phyloP scores from a whole-genome alignment of 2,113 vertebrate genomes.

The Sinocyclocheilus anshuiensis region DNA sequence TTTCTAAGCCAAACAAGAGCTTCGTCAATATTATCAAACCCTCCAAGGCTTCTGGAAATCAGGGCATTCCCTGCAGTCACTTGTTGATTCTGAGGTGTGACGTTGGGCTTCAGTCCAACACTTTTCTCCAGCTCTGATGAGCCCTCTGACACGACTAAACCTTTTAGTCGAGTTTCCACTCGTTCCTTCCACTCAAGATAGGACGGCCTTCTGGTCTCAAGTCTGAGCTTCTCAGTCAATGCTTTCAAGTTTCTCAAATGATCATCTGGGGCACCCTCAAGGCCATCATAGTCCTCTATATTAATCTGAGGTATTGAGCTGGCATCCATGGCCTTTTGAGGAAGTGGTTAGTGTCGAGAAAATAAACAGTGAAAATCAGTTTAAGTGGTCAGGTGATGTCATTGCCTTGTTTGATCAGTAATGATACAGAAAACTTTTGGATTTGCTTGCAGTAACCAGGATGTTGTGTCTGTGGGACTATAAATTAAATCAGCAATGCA shows the following conservation, averaged over 20 bases:
- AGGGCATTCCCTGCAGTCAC: slow-evolving; percentile 59
- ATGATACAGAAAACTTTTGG: slow-evolving; percentile 30
- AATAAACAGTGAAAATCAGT: slow-evolving; percentile 25
- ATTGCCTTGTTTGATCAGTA: slow-evolving; percentile 25
- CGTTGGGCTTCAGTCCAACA: slow-evolving; percentile 52
- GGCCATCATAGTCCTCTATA: slow-evolving; percentile 67
- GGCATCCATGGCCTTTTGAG: slow-evolving; percentile 64
- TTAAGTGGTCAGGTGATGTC: slow-evolving; percentile 11
- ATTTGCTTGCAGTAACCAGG: slow-evolving; percentile 7
- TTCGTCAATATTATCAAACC: slow-evolving; percentile 86
- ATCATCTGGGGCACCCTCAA: slow-evolving; percentile 77
- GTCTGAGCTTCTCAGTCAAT: slow-evolving; percentile 88
- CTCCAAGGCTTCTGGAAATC: slow-evolving; percentile 74
- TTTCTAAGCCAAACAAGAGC: slow-evolving; percentile 90
- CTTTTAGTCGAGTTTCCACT: slow-evolving; percentile 80
- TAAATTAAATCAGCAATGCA: background rate
- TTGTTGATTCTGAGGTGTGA: slow-evolving; percentile 53
- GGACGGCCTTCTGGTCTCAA: slow-evolving; percentile 92
- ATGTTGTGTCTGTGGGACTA: background rate
- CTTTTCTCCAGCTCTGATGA: slow-evolving; percentile 42
- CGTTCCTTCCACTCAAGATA: slow-evolving; percentile 93
- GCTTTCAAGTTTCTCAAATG: slow-evolving; percentile 90
- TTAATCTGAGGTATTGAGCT: slow-evolving; percentile 72
- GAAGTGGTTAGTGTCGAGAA: slow-evolving; percentile 8
- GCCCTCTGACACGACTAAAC: slow-evolving; percentile 18